Evolutionary conservation across 1,140 invertebrate genomes (phyloP).

Genomic region (Ceratosolen solmsi): DNA sequence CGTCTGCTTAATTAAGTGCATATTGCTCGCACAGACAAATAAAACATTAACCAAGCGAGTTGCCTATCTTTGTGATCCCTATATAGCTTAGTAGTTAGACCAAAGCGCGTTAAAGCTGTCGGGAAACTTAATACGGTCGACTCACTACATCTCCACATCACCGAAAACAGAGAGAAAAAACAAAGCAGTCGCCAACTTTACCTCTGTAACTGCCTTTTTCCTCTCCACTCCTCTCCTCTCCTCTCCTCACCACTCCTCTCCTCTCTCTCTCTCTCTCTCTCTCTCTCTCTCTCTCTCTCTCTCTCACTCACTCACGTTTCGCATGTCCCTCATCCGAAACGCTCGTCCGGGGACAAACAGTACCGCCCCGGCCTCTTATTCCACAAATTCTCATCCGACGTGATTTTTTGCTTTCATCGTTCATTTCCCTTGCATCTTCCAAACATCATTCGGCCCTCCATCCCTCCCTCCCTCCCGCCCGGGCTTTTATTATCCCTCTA

Average conservation of each 20-base stretch:
- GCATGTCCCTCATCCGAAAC: neutral
- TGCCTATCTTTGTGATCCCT: neutral
- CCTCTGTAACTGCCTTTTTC: neutral
- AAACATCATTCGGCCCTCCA: neutral
- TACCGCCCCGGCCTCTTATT: neutral
- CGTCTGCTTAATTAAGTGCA: neutral
- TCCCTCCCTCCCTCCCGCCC: neutral
- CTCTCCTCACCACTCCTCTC: too few relatives aligned
- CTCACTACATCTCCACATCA: neutral
- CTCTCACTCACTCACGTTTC: neutral
- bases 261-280: too few relatives aligned
- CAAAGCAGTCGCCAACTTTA: neutral
- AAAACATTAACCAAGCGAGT: neutral
- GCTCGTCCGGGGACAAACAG: neutral
- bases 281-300: neutral
- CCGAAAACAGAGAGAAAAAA: neutral
- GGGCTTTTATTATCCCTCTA: neutral
- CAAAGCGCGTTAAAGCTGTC: neutral
- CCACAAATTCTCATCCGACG: neutral
- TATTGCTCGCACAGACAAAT: neutral
- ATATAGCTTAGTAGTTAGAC: neutral
- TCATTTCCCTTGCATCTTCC: neutral
- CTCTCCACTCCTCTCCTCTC: neutral
- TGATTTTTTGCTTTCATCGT: slow-evolving; percentile 9
- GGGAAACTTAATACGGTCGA: slow-evolving; percentile 3